These are phyloP conservation scores for Columba janthina DNA, from an alignment of 2,113 vertebrate genomes.

Conservation along the genomic window DNA sequence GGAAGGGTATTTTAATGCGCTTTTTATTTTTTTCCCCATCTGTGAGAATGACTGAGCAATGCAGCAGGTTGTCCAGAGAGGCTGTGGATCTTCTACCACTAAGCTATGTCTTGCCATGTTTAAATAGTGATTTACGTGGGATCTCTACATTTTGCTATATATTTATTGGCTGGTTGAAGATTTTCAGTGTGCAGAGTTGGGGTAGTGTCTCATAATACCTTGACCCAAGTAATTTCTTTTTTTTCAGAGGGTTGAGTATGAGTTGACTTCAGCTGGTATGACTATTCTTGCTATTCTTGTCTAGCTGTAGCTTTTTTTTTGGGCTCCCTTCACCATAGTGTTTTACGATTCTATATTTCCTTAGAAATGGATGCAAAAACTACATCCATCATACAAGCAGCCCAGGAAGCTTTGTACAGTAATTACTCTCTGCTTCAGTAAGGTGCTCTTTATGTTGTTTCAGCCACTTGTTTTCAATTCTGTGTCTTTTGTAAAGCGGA, in stretches of 20 bases:
- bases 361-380: background rate
- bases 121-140: background rate
- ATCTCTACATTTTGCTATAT: background rate
- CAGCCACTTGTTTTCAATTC: background rate
- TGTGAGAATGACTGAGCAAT: background rate
- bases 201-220: background rate
- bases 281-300: background rate
- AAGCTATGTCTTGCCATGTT: background rate
- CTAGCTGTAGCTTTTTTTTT: background rate
- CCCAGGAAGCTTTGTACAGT: no score
- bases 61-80: background rate
- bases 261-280: background rate
- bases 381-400: background rate
- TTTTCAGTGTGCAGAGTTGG: background rate
- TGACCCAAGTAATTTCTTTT: background rate
- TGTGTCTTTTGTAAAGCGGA: background rate
- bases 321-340: background rate
- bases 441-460: background rate
- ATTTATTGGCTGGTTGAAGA: background rate
- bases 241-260: background rate
- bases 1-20: background rate
- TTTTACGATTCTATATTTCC: background rate
- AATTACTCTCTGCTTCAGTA: background rate
- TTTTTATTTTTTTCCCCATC: background rate
- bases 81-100: background rate